Conservation (phyloP, 2,888 invertebrate genomes). For the Drosophila acutilabella region DNA sequence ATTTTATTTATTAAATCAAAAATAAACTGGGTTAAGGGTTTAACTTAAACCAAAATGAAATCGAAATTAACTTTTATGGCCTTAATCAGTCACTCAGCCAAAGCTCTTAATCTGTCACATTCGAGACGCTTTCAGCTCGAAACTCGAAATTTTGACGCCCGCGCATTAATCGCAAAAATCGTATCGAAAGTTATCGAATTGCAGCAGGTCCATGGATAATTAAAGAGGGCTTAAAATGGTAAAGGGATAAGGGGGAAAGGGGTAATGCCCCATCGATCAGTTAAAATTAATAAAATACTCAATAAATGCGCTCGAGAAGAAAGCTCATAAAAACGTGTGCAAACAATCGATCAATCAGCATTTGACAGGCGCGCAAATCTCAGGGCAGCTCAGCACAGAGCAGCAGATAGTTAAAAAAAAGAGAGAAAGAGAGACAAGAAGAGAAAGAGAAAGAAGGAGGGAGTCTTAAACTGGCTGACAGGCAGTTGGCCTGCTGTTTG, state of each 20-base stretch:
- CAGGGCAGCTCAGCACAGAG: slow-evolving; percentile 26
- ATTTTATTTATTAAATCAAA: background rate
- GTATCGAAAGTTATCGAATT: slow-evolving; percentile 17
- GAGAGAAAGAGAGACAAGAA: background rate
- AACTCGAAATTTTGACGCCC: slow-evolving; percentile 12
- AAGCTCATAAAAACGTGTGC: slow-evolving; percentile 79
- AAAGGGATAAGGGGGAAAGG: too few relatives aligned
- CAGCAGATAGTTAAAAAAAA: background rate
- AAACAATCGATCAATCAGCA: slow-evolving; percentile 80
- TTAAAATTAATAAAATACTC: slow-evolving; percentile 80
- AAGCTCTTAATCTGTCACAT: slow-evolving; percentile 31
- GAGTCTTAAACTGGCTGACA: slow-evolving; percentile 45
- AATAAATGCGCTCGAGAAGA: slow-evolving; percentile 73
- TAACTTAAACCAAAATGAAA: background rate
- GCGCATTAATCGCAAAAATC: slow-evolving; percentile 15
- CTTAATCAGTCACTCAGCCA: slow-evolving; percentile 36
- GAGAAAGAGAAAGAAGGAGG: too few relatives aligned
- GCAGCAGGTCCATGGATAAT: slow-evolving; percentile 40
- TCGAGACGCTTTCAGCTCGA: slow-evolving; percentile 45
- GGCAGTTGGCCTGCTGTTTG: slow-evolving; percentile 67
- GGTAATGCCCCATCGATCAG: slow-evolving; percentile 70
- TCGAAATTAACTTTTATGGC: slow-evolving; percentile 14
- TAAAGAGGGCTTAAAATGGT: slow-evolving; percentile 8
- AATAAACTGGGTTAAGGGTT: slow-evolving; percentile 3
- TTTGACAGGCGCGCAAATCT: slow-evolving; percentile 70